phyloP scores from a whole-genome alignment of 2,888 invertebrate species.

The Drosophila pegasa region DNA sequence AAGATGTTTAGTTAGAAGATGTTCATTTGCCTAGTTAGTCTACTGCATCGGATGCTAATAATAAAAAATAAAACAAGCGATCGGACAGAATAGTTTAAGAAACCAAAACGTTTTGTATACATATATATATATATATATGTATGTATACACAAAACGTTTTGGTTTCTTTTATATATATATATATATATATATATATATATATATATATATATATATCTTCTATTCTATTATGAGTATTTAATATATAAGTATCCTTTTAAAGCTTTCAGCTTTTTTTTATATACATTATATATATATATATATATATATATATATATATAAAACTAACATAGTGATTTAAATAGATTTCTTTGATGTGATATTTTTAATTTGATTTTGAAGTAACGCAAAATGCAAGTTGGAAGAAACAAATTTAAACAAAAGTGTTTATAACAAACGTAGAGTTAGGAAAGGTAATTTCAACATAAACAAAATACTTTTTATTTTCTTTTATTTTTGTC shows the following conservation, averaged over 20 bases:
- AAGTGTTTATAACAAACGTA: conserved; percentile 21
- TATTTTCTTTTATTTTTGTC: neutral
- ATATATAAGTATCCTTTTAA: conserved; percentile 6
- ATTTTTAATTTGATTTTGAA: conserved; percentile 70
- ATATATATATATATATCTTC: conserved; percentile 3
- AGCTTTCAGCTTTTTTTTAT: conserved; percentile 16
- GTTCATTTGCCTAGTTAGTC: neutral
- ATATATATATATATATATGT: conserved; percentile 7
- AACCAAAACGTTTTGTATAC: neutral
- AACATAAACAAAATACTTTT: neutral
- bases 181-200: conserved; percentile 15
- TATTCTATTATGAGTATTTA: too few relatives aligned
- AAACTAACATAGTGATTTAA: conserved; percentile 62
- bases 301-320: conserved; percentile 21
- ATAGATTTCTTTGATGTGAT: conserved; percentile 75
- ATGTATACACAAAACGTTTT: too few relatives aligned
- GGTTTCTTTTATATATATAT: conserved; percentile 30
- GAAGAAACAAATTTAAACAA: conserved; percentile 33
- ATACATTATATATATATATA: conserved; percentile 20
- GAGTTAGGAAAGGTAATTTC: neutral
- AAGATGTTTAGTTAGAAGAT: neutral
- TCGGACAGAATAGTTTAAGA: conserved; percentile 19
- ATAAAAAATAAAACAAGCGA: conserved; percentile 5
- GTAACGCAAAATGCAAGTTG: conserved; percentile 47
- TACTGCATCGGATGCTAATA: conserved; percentile 36